These are phyloP conservation scores for Sebastes dallii DNA, from an alignment of 2,797 vertebrate species.

Conservation along the genomic window DNA sequence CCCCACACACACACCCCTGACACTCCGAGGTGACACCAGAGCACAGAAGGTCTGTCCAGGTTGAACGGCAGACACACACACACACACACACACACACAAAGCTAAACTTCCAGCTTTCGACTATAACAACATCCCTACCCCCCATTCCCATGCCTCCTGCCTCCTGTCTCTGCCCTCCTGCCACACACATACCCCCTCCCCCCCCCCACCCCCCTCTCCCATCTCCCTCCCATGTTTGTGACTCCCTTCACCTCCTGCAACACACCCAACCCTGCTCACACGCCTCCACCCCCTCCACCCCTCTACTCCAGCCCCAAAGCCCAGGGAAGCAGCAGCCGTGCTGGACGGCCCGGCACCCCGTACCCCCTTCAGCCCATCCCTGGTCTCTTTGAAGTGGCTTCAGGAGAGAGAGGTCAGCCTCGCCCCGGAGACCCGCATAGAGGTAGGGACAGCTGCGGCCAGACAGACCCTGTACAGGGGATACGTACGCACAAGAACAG, in stretches of 20 bases:
- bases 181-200: constrained; percentile 47
- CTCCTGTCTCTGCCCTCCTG: constrained; percentile 56
- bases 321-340: constrained; percentile 76
- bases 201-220: background rate
- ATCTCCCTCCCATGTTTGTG: constrained; percentile 42
- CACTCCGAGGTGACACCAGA: constrained; percentile 33
- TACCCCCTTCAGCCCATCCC: constrained; percentile 61
- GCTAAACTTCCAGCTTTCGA: constrained; percentile 47
- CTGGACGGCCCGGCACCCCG: constrained; percentile 51
- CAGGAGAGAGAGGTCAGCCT: constrained; percentile 76
- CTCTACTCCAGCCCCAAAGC: constrained; percentile 72
- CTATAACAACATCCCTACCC: constrained; percentile 31
- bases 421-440: constrained; percentile 73
- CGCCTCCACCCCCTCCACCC: constrained; percentile 21
- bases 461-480: constrained; percentile 61
- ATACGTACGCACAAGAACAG: constrained; percentile 32
- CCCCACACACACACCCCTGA: background rate
- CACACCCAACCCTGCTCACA: constrained; percentile 18
- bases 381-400: constrained; percentile 76
- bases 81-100: constrained; percentile 13
- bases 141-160: constrained; percentile 45
- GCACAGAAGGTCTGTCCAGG: constrained; percentile 47
- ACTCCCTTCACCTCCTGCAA: constrained; percentile 50
- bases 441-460: constrained; percentile 81
- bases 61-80: constrained; percentile 13